Evolutionary conservation across 2,888 invertebrate genomes (phyloP), one percentile per base, ranked within the genome.

Genomic region (Zhuqinia jingwanae): DNA sequence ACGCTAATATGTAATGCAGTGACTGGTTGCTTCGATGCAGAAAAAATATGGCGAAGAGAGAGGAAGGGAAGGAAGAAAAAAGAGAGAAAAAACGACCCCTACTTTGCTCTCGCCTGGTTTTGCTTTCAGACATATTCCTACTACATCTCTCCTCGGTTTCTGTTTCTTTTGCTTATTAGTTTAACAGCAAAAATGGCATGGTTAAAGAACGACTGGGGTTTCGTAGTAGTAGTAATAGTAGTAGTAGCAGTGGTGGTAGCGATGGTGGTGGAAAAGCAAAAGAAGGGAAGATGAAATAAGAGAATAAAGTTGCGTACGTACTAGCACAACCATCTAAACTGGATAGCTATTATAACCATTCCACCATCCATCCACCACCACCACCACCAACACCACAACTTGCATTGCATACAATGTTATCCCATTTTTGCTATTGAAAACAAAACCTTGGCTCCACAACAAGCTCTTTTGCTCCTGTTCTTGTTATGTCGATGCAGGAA

Each of bases 401-500:
- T 56, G 56, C 56, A 56, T 20, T 47, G 47, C 2, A 13, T 30
- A 20, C 53, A n/a, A n/a, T 30, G n/a, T 36, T 20, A 36, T 42
- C 36, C 42, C 10, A 20, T 36, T 65, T 63, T 65, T 42, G 65
- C 65, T 65, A 42, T 20, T 11, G 36, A 36, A 20, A 65, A 42
- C 65, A 65, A 65, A 65, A 65, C 65, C 17, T 27, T 65, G 65
- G 15, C n/a, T 36, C 36, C 15, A n/a, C n/a, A 17, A 56, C 2
- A n/a, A 17, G 11, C 56, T 27, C 30, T 13, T 15, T 10, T 60
- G 27, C 15, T 27, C 3, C 13, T 42, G 17, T 42, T 65, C 2
- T 78, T 81, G 73, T 85, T 85, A 73, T 79, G 85, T 79, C 79
- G 79, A 85, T 85, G 85, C 79, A 85, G n/a, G n/a, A n/a, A 85